These are phyloP conservation scores for Clarias macrocephalus DNA, from an alignment of 2,113 vertebrate genomes.

Conservation along the genomic window DNA sequence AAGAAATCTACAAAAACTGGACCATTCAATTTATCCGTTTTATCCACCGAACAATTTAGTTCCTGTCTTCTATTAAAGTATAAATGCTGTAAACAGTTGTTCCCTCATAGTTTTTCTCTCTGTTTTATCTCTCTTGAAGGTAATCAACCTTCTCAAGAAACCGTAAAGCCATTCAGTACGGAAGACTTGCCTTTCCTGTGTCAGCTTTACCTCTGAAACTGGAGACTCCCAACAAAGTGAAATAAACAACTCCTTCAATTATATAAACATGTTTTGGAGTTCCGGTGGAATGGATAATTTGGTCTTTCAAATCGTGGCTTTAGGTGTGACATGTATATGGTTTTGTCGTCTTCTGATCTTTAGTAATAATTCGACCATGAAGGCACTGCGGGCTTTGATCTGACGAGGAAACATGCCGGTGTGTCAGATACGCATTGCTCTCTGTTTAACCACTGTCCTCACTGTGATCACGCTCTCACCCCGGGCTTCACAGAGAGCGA, in stretches of 20 bases:
- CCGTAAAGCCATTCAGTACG: neutral
- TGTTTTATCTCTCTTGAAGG: neutral
- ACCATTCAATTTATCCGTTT: neutral
- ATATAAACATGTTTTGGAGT: neutral
- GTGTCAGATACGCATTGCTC: constrained; percentile 8
- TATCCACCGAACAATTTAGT: neutral
- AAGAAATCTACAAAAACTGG: neutral
- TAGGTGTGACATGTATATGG: neutral
- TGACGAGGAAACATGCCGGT: constrained; percentile 6
- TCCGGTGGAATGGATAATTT: neutral
- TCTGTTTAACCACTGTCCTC: constrained; percentile 11
- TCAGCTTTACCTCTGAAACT: neutral
- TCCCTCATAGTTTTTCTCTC: neutral
- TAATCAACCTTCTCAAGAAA: neutral
- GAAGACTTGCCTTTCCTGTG: neutral
- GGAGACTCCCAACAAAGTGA: neutral
- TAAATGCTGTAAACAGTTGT: neutral
- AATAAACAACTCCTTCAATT: neutral
- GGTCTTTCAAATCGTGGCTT: neutral
- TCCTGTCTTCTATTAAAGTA: neutral
- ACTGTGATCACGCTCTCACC: constrained; percentile 23
- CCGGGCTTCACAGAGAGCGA: neutral
- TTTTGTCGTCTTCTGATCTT: constrained; percentile 1
- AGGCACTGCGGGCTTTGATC: constrained; percentile 6
- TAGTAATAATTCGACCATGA: neutral